Conservation (phyloP, 1,140 invertebrate genomes). For the Aphelinus certus region DNA sequence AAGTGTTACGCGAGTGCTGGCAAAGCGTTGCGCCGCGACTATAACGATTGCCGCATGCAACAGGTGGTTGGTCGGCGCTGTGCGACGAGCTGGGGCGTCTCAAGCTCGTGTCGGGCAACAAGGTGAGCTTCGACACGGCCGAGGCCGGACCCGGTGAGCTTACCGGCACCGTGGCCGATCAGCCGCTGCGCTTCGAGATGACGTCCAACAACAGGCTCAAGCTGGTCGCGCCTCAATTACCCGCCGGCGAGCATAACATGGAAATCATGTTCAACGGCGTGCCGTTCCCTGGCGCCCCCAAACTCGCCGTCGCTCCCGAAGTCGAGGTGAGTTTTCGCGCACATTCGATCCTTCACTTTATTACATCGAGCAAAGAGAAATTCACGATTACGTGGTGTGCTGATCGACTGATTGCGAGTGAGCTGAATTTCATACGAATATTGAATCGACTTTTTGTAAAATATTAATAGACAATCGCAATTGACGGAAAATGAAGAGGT, state of each 20-base stretch:
- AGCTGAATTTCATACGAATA: background rate
- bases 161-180: slow-evolving; percentile 57
- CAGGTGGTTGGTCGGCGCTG: slow-evolving; percentile 84
- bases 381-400: too few relatives aligned
- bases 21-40: too few relatives aligned
- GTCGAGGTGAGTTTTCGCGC: slow-evolving; percentile 47
- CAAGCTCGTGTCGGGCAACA: slow-evolving; percentile 73
- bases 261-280: slow-evolving; percentile 78
- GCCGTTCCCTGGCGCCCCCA: slow-evolving; percentile 69
- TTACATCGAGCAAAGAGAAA: too few relatives aligned
- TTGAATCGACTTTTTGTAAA: background rate
- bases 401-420: background rate
- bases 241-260: slow-evolving; percentile 67
- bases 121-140: slow-evolving; percentile 78
- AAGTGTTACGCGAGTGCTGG: too few relatives aligned
- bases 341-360: background rate
- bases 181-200: slow-evolving; percentile 60
- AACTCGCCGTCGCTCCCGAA: slow-evolving; percentile 59
- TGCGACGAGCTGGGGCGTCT: slow-evolving; percentile 80
- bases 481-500: too few relatives aligned
- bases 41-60: slow-evolving; percentile 44
- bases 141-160: slow-evolving; percentile 80
- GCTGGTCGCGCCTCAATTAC: slow-evolving; percentile 55
- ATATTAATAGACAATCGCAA: background rate
- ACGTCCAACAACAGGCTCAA: slow-evolving; percentile 61